Base-by-base conservation (phyloP, 1,140 invertebrate genomes). In the Monomorium pharaonis region DNA sequence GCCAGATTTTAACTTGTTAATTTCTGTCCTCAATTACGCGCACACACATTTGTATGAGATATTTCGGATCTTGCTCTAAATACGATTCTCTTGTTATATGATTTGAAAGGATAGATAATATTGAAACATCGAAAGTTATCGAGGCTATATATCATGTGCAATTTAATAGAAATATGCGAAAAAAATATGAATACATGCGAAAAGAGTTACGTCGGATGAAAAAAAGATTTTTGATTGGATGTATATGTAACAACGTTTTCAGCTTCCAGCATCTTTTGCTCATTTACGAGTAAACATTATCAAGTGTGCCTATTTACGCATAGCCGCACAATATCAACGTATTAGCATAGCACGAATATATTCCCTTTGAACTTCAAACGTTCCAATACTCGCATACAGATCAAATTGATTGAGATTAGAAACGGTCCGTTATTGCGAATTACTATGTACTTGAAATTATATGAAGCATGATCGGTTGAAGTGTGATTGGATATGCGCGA, bases 391-490 rank as follows among this genome's bases (percentile, higher is more conserved):
- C 77, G 76, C 70, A 63, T 63, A 77, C 65, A 54, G 84, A 58
- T 72, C 56, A 47, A 89, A 88, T 84, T 60, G 87, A 75, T 78
- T 67, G 87, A 89, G 87, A 89, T 89, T 89, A 89, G 84, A 88
- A 88, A 72, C 84, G 77, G 44, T 58, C 67, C 77, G 77, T 88
- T 86, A 89, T 89, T 88, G 84, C 88, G 27, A 88, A 76, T 86
- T 88, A 80, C 84, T 78, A 75, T 84, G 70, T 89, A 89, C 76
- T 89, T 88, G 87, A 89, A 89, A 86, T 88, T 84, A 58, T 86
- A 74, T 21, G 21, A 86, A 83, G 27, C 60, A 27, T 3, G 7
- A n/a, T 3, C 37, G 86, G 85, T 83, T 51, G 42, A 74, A 58
- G 67, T 63, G 51, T 21, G 10, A 27, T 30, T 47, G 18, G 1